Evolutionary conservation across 2,888 invertebrate genomes (phyloP), one percentile per base, ranked within the genome.

Genomic region (Campopleginae sp.): DNA sequence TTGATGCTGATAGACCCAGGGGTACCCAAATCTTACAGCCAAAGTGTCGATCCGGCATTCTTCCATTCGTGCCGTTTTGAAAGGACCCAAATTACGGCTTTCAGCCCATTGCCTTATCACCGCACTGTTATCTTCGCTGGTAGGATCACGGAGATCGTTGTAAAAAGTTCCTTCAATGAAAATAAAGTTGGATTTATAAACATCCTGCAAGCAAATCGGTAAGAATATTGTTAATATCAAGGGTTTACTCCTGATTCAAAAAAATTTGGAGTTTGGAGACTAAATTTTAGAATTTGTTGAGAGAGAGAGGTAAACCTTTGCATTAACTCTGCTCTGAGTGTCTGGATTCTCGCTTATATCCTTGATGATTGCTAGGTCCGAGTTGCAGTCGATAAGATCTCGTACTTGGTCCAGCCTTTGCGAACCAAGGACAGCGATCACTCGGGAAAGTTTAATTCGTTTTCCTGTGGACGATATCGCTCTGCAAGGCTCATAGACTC

Each of bases 1-100:
- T 93, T 98, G 98, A 94, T 99, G 99, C 85, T 97, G 95, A 94
- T 97, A 99, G 0, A 99, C 95, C 95, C 96, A 96, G 0, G 96
- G 96, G 90, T 95, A 95, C 0, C 96, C 96, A 84, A 95, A 94
- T 72, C 94, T 93, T n/a, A 95, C 86, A 0, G 86, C 87, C 31
- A 96, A 89, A 14, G 92, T 91, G 86, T 92, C 91, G 38, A 93
- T 85, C 88, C 90, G 85, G 14, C 88, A 94, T 51, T 92, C 90
- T 88, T 96, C 95, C 96, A 97, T 96, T 14, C 88, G 86, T 0
- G 93, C 94, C 19, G 94, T 94, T 68, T 94, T 91, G 86, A 96
- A 95, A 0, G 94, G 91, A 6, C 95, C 95, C 58, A 95, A 89
- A 86, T 94, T 88, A 86, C 93, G 90, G 0, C 91, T 91, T n/a